Percentiles rank a stretch among this genome's conserved stretches.
Evolutionary conservation across 2,888 invertebrate genomes (phyloP).

Genomic region (Diachrysia chrysitis): DNA sequence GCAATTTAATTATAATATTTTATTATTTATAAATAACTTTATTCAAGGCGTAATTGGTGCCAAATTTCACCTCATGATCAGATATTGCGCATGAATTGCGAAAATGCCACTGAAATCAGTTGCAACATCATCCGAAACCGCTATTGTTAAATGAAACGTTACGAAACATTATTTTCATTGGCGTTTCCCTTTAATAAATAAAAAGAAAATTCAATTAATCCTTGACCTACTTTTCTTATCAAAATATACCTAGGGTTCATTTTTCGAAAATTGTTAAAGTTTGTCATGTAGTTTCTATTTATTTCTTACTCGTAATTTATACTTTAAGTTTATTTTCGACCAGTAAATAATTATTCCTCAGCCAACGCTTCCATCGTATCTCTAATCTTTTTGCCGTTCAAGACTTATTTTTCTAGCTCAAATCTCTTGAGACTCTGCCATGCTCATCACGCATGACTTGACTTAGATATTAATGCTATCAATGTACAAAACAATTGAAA

Average conservation of each 20-base stretch:
- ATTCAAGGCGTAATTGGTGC: neutral
- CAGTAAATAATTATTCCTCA: no score
- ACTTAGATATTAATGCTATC: neutral
- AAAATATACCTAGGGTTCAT: constrained; percentile 15
- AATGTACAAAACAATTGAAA: neutral
- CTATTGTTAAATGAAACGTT: constrained; percentile 31
- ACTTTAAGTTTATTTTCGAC: neutral
- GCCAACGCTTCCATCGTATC: no score
- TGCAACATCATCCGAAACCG: constrained; percentile 45
- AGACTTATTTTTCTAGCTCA: no score
- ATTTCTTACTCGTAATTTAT: neutral
- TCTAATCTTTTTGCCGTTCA: no score
- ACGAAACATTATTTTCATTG: constrained; percentile 48
- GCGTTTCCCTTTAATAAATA: constrained; percentile 37
- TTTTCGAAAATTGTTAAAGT: neutral
- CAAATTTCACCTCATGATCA: constrained; percentile 19
- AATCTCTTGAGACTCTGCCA: no score
- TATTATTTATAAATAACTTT: no score
- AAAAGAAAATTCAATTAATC: constrained; percentile 29
- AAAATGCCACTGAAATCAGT: constrained; percentile 50
- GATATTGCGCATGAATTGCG: constrained; percentile 46
- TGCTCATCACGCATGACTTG: no score
- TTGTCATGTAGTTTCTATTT: neutral
- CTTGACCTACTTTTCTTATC: constrained; percentile 35
- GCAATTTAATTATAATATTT: no score